Percentiles rank a stretch among this genome's conserved stretches.
Evolutionary conservation across 2,797 vertebrate genomes (phyloP).

Genomic region (Lepilemur ruficaudatus): DNA sequence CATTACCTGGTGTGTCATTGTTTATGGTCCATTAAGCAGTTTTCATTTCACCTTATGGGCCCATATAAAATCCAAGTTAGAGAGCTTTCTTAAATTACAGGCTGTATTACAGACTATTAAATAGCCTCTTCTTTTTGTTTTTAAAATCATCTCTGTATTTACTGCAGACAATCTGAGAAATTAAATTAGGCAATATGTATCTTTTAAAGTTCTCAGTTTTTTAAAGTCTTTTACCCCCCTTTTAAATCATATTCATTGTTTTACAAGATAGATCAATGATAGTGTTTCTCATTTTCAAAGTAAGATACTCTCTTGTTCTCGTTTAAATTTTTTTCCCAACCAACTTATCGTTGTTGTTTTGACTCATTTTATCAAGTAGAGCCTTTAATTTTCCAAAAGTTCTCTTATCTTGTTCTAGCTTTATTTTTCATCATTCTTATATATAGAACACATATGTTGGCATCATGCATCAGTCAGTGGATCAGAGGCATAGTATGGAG

Average conservation of each 20-base stretch:
- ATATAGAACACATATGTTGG: not conserved
- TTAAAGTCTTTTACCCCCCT: not conserved
- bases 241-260: not conserved
- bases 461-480: constrained; percentile 13
- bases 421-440: not conserved
- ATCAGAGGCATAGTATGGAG: not conserved
- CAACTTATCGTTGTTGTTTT: constrained; percentile 2
- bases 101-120: not conserved
- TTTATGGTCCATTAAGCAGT: constrained; percentile 64
- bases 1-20: constrained; percentile 42
- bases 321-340: not conserved
- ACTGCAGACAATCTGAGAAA: not conserved
- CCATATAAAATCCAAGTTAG: constrained; percentile 31
- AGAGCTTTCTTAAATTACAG: constrained; percentile 32
- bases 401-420: not conserved
- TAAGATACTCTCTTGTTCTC: not conserved
- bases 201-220: constrained; percentile 18
- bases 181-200: not conserved
- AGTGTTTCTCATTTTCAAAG: constrained; percentile 39
- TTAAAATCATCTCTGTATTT: constrained; percentile 5
- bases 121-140: not conserved
- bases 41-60: constrained; percentile 64
- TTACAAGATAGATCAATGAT: not conserved
- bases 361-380: not conserved
- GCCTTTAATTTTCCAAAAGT: not conserved